A percentile compares a stretch with the other conserved stretches of the same genome.
Conservation (phyloP, 2,113 vertebrate species). For the Tiliqua scincoides region DNA sequence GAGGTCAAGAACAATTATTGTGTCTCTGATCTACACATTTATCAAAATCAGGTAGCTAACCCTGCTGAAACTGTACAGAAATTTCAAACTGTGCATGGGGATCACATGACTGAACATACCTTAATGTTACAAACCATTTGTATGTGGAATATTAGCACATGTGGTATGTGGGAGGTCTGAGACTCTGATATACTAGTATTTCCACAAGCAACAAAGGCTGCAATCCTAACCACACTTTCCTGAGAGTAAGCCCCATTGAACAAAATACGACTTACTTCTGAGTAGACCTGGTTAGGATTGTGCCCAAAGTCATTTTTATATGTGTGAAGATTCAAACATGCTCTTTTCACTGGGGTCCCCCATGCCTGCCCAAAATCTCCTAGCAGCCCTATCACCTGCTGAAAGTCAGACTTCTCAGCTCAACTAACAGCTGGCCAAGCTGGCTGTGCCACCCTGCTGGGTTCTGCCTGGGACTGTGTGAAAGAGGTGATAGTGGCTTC, state of each 20-base stretch:
- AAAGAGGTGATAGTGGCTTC: no score
- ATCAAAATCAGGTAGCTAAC: background rate
- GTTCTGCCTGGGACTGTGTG: no score
- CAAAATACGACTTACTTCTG: no score
- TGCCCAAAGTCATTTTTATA: background rate
- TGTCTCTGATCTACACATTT: background rate
- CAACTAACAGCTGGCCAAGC: no score
- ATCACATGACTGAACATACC: background rate
- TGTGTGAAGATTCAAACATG: background rate
- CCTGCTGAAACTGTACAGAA: no score
- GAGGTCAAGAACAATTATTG: background rate
- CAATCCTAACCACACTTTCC: no score
- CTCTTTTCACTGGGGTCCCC: no score
- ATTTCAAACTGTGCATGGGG: background rate
- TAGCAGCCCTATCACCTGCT: background rate
- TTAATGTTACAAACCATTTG: background rate
- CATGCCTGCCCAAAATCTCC: background rate
- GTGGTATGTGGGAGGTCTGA: background rate
- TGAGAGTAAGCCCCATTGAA: no score
- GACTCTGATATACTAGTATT: background rate
- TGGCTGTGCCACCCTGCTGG: no score
- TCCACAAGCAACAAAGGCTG: rapidly evolving
- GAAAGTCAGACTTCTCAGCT: no score
- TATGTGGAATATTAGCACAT: background rate
- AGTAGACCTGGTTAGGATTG: no score